Evolutionary conservation across 2,113 vertebrate genomes (phyloP), one percentile per base, ranked within the genome.

Genomic region (Ctenomys sociabilis): DNA sequence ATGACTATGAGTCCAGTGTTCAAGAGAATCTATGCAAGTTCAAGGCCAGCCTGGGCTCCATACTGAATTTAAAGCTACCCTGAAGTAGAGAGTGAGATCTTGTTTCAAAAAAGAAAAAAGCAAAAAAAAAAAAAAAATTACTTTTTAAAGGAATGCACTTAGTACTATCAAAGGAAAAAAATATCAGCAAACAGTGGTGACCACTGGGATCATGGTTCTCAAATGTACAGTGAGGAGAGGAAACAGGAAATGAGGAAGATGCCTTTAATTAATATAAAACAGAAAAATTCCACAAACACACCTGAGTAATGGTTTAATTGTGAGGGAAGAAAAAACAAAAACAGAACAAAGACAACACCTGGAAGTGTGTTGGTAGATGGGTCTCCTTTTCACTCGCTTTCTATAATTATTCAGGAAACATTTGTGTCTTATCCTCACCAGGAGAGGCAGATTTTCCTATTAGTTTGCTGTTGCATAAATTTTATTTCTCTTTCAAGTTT

Each of bases 101-200:
- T 70, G 68, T n/a, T 6, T 21, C 35, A 70, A 70, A n/a, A 70
- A 35, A 35, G 13, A 68, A 68, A 35, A 17, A 66, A 30, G 4
- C 26, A 30, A 32, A 30, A 35, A 70, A 70, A 75, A 90, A 80
- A 17, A 73, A 63, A 21, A 64, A 75, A 63, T 75, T 26, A 40
- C 57, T 32, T 82, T 95, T 81, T 59, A 85, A 93, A n/a, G 77
- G 64, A 94, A 63, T 88, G 13, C 90, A 89, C 8, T 66, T 45
- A 72, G 4, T 57, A 35, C 63, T 84, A 10, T 64, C 2, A 6
- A 14, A 16, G 66, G 0, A 7, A 35, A 21, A 35, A 13, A 81
- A 19, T 30, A 26, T 84, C 82, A 73, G 13, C 28, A 91, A 93
- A 88, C 24, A 14, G 10, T 66, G 35, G 2, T 19, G 32, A 78